A percentile compares a stretch with the other conserved stretches of the same genome.
These are phyloP conservation scores for Ceuthmochares aereus DNA, from an alignment of 2,113 vertebrate species.

Conservation along the genomic window DNA sequence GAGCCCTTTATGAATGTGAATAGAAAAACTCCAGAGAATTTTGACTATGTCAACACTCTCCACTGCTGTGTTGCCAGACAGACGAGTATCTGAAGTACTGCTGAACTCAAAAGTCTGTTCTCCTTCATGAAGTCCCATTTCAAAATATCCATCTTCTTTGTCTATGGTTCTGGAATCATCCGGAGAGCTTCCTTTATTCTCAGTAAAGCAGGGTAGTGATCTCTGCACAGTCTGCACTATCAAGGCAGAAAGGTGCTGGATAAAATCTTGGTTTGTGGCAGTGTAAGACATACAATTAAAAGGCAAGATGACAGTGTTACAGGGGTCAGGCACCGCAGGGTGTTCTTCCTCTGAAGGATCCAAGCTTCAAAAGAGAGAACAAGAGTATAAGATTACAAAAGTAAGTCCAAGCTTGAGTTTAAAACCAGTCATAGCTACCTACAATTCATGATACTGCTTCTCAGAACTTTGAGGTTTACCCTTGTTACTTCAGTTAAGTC, in stretches of 20 bases:
- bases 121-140: constrained; percentile 89
- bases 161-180: not conserved
- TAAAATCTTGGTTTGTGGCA: constrained; percentile 84
- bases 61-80: constrained; percentile 34
- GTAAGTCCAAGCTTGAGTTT: constrained; percentile 6
- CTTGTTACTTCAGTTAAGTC: not conserved
- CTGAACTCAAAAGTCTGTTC: constrained; percentile 74
- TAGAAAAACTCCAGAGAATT: constrained; percentile 88
- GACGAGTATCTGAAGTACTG: not conserved
- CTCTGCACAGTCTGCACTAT: constrained; percentile 77
- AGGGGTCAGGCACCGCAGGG: constrained; percentile 61
- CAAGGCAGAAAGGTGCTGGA: constrained; percentile 81
- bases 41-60: constrained; percentile 73
- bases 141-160: constrained; percentile 91
- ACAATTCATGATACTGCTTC: not conserved
- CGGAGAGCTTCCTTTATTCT: constrained; percentile 34
- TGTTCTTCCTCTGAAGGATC: constrained; percentile 70
- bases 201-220: constrained; percentile 50
- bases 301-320: constrained; percentile 81
- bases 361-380: constrained; percentile 56
- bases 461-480: not conserved
- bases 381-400: not conserved
- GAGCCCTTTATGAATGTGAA: constrained; percentile 81
- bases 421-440: not conserved
- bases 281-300: constrained; percentile 84